Conservation (phyloP, 2,888 invertebrate species). For the Chrysomela aeneicollis region DNA sequence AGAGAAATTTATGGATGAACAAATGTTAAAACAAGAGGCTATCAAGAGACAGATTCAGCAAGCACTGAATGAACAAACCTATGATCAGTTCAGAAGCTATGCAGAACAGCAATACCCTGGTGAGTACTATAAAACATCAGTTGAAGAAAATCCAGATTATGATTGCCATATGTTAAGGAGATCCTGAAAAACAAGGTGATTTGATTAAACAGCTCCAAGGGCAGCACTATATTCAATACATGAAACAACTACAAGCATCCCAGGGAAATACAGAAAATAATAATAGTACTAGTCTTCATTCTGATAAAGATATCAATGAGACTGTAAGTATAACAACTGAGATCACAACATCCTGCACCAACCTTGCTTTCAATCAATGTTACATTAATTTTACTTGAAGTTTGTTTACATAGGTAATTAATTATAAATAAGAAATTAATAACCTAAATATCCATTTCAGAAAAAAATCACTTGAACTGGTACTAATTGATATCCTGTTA, state of each 20-base stretch:
- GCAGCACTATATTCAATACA: slow-evolving; percentile 98
- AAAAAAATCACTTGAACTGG: no score
- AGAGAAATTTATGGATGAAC: slow-evolving; percentile 70
- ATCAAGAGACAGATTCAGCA: slow-evolving; percentile 88
- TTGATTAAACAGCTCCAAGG: slow-evolving; percentile 95
- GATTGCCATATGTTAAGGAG: slow-evolving; percentile 57
- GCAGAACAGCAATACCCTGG: slow-evolving; percentile 92
- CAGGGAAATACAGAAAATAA: slow-evolving; percentile 53
- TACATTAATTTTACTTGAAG: no score
- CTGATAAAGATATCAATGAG: slow-evolving; percentile 36
- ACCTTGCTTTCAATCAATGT: no score
- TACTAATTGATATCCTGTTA: no score
- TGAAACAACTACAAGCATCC: slow-evolving; percentile 84
- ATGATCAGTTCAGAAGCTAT: slow-evolving; percentile 85
- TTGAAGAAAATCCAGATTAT: neutral
- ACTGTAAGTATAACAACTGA: slow-evolving; percentile 27
- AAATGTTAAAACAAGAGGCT: slow-evolving; percentile 70
- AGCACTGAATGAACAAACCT: slow-evolving; percentile 94
- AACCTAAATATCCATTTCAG: no score
- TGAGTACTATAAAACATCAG: slow-evolving; percentile 30
- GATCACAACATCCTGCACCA: no score
- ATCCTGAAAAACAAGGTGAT: slow-evolving; percentile 90
- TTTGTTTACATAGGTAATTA: no score
- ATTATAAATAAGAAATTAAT: no score
- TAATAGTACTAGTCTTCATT: slow-evolving; percentile 26